Base-by-base conservation (phyloP, 1,140 invertebrate genomes). In the Chironomus striatipennis region DNA sequence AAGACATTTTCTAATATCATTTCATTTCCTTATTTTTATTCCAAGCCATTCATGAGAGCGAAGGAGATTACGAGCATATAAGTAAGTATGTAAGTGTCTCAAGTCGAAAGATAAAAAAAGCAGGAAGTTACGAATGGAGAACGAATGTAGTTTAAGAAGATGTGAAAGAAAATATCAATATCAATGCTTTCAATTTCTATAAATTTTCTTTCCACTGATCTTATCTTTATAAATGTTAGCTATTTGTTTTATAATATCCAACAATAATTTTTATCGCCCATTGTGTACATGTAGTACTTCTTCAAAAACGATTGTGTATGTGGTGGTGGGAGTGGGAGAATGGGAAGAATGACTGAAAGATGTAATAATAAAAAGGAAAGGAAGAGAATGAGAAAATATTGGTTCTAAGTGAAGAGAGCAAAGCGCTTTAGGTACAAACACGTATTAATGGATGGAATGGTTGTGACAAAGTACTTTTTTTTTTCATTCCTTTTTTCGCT, bases 161-260 rank as follows among this genome's bases (percentile, higher is more conserved):
- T 9, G 6, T 5, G 7, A 65, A 65, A 65, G 18, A 70, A 70
- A 57, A n/a, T 15, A 57, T 57, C 47, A 57, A 57, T 57, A 57
- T n/a, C 47, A 57, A 20, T 70, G 17, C 8, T 70, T 70, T 18
- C 65, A 20, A 20, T 70, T 70, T 70, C 65, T 18, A 70, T 70
- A 70, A 70, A 70, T 70, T 70, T 21, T 70, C 65, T 67, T n/a
- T 15, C n/a, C 5, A 70, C 10, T 7, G n/a, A 70, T 70, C 20
- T 70, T 70, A 70, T 70, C 17, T 70, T n/a, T 70, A 70, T 70
- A 70, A 70, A 70, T 70, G 65, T 70, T n/a, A 70, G 65, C 20
- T 70, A 70, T 70, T 70, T 70, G 65, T 70, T 70, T 70, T 70
- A 70, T 70, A 70, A 70, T 70, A 70, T 21, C 65, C 17, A 70